Evolutionary conservation across 1,140 invertebrate species (phyloP).

Genomic region (Drosophila obscura): DNA sequence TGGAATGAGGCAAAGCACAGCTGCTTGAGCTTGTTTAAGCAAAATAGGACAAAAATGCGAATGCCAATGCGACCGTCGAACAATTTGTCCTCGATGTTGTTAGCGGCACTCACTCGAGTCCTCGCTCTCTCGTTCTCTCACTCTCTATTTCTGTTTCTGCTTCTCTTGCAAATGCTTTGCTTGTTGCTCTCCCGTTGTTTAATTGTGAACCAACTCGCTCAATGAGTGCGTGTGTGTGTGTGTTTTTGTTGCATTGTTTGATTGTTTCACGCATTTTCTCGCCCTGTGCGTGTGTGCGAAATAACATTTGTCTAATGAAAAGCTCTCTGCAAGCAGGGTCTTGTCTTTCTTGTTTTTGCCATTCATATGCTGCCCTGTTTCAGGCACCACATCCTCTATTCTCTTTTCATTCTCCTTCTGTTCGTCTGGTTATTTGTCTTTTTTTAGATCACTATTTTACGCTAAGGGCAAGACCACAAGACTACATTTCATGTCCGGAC

Average conservation of each 20-base stretch:
- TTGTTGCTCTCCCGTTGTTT: constrained; percentile 74
- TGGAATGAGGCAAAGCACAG: constrained; percentile 3
- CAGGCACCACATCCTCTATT: background rate
- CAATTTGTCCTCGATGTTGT: constrained; percentile 73
- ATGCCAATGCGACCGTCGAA: constrained; percentile 43
- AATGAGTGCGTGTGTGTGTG: constrained; percentile 25
- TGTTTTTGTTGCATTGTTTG: constrained; percentile 62
- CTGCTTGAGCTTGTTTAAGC: constrained; percentile 67
- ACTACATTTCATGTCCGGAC: constrained; percentile 39
- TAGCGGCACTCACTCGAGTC: constrained; percentile 38
- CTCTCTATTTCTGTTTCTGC: constrained; percentile 43
- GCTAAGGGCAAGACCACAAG: constrained; percentile 19
- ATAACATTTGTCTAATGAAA: constrained; percentile 78
- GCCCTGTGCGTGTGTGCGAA: constrained; percentile 41
- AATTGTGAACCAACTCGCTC: constrained; percentile 73
- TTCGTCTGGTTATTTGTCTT: constrained; percentile 34
- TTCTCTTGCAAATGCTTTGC: constrained; percentile 55
- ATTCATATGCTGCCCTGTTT: background rate
- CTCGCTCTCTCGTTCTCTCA: no score
- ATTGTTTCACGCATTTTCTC: constrained; percentile 64
- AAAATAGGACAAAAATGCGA: constrained; percentile 47
- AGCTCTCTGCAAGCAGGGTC: constrained; percentile 12
- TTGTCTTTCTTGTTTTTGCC: constrained; percentile 18
- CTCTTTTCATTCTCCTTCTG: background rate
- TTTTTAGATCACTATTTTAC: constrained; percentile 71